Evolutionary conservation across 1,140 invertebrate species (phyloP).

Genomic region (Mizuhopecten yessoensis): DNA sequence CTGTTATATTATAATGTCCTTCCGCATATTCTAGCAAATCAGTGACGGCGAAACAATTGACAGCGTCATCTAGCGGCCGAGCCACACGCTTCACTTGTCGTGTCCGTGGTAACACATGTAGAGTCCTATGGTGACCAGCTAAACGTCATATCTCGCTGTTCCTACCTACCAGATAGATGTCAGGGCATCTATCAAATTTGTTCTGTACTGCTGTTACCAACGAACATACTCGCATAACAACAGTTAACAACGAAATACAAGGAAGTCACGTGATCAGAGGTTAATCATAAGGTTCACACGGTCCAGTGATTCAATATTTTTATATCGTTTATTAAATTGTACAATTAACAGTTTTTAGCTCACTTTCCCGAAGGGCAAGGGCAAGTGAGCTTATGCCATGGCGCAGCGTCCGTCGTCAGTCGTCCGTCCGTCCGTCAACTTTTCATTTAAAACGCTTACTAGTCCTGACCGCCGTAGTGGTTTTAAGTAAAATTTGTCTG

Average conservation of each 20-base stretch:
- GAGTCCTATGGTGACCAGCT: too few species aligned
- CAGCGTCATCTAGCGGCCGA: background rate
- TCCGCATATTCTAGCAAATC: background rate
- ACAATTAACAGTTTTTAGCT: too few species aligned
- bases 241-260: background rate
- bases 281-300: too few species aligned
- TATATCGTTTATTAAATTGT: too few species aligned
- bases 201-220: background rate
- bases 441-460: too few species aligned
- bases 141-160: background rate
- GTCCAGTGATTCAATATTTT: too few species aligned
- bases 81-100: background rate
- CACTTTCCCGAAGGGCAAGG: too few species aligned
- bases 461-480: too few species aligned
- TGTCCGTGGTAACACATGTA: background rate
- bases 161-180: background rate
- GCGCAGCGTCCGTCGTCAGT: too few species aligned
- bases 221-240: background rate
- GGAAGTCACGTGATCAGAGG: background rate
- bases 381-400: too few species aligned
- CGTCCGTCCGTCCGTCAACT: too few species aligned
- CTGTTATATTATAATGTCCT: background rate
- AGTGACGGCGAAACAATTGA: background rate
- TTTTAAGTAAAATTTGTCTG: too few species aligned
- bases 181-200: background rate